phyloP scores from a whole-genome alignment of 2,888 invertebrate species.

The Papilio protenor region DNA sequence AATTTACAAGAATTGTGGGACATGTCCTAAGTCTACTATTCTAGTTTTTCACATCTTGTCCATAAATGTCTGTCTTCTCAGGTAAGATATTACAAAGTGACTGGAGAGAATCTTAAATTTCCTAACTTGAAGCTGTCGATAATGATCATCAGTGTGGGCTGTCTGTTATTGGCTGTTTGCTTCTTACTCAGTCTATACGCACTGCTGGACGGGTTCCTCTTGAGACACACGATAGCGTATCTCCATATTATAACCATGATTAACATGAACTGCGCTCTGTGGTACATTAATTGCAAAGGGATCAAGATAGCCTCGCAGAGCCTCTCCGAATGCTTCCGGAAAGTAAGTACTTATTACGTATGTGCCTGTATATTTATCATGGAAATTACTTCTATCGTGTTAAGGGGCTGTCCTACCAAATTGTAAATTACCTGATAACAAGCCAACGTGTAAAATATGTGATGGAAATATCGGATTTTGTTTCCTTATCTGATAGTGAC shows the following conservation, averaged over 20 bases:
- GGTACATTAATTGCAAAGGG: constrained; percentile 88
- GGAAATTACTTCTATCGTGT: too few species aligned
- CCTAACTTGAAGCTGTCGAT: constrained; percentile 85
- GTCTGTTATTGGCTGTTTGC: constrained; percentile 84
- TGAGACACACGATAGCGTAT: constrained; percentile 86
- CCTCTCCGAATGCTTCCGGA: constrained; percentile 80
- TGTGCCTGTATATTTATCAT: too few species aligned
- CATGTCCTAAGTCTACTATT: too few species aligned
- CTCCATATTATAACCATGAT: constrained; percentile 88
- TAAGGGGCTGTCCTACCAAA: too few species aligned
- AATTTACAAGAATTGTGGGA: too few species aligned
- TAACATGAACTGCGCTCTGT: constrained; percentile 89
- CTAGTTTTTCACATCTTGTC: too few species aligned
- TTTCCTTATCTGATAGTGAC: too few species aligned
- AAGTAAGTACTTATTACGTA: constrained; percentile 59
- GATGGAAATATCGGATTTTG: too few species aligned
- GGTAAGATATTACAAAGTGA: constrained; percentile 83
- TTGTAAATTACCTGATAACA: too few species aligned
- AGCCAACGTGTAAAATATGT: too few species aligned
- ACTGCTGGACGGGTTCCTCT: constrained; percentile 85
- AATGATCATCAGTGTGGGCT: constrained; percentile 79
- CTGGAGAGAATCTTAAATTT: constrained; percentile 85
- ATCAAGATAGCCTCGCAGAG: constrained; percentile 86
- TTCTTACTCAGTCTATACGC: constrained; percentile 85
- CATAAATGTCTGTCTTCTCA: constrained; percentile 49